Conservation (phyloP, 1,140 invertebrate species). For the Sweltsa coloradensis region DNA sequence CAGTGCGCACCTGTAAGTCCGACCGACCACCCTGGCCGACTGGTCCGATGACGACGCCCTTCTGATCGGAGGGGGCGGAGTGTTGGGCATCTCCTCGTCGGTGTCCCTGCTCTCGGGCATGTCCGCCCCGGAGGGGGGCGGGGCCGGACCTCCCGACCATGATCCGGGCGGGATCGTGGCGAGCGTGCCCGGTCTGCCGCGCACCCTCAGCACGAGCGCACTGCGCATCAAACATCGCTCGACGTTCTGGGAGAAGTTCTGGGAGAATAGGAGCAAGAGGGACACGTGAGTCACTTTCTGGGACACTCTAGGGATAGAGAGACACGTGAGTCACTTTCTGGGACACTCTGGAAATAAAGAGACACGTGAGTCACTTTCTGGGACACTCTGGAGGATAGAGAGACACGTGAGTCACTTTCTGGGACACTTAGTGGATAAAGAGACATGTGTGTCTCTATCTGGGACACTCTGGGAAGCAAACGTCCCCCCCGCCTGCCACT, state of each 20-base stretch:
- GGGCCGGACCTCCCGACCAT: slow-evolving; percentile 4
- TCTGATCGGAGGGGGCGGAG: slow-evolving; percentile 4
- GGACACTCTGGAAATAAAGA: slow-evolving; percentile 26
- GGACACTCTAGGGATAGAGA: slow-evolving; percentile 26
- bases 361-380: slow-evolving; percentile 45
- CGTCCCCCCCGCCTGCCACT: too few relatives aligned
- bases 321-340: slow-evolving; percentile 45
- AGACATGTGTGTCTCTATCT: slow-evolving; percentile 45
- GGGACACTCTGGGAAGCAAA: slow-evolving; percentile 25
- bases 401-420: slow-evolving; percentile 45
- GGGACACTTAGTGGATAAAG: slow-evolving; percentile 26
- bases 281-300: slow-evolving; percentile 45
- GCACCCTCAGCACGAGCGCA: slow-evolving; percentile 66
- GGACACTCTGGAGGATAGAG: slow-evolving; percentile 26
- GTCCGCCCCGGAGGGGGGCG: slow-evolving; percentile 15
- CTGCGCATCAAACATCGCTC: slow-evolving; percentile 56
- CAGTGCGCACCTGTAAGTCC: too few relatives aligned
- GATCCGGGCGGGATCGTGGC: slow-evolving; percentile 27
- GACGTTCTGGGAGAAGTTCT: slow-evolving; percentile 74
- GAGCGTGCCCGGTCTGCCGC: slow-evolving; percentile 34
- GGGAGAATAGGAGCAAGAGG: slow-evolving; percentile 41
- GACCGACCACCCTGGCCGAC: too few relatives aligned
- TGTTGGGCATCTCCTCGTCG: slow-evolving; percentile 16
- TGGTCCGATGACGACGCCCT: too few relatives aligned
- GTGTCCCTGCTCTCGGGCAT: slow-evolving; percentile 19